These are phyloP conservation scores for Porites cylindrica DNA, from an alignment of 92 coral and sea anemone species.

Conservation along the genomic window DNA sequence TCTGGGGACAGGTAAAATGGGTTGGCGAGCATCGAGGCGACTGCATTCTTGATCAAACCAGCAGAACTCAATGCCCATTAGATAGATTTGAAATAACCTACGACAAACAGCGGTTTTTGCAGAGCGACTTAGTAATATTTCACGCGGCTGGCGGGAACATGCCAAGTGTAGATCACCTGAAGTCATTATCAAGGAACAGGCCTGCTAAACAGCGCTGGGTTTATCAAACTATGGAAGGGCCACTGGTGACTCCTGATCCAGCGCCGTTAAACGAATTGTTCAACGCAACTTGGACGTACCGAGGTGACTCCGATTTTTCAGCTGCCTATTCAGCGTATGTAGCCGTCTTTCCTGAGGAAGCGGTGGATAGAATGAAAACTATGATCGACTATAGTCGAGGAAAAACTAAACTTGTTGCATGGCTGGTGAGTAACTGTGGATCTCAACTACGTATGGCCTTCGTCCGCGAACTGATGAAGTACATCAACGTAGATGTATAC, in stretches of 20 bases:
- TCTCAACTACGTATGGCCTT: slow-evolving; percentile 52
- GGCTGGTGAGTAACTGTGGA: slow-evolving; percentile 92
- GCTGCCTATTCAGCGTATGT: slow-evolving; percentile 74
- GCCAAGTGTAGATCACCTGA: slow-evolving; percentile 51
- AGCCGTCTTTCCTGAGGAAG: slow-evolving; percentile 26
- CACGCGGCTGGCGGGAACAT: slow-evolving; percentile 78
- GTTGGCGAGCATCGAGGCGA: slow-evolving; percentile 19
- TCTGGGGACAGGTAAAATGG: slow-evolving; percentile 1
- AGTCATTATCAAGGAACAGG: slow-evolving; percentile 40
- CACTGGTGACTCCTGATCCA: slow-evolving; percentile 58
- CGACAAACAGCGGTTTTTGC: slow-evolving; percentile 62
- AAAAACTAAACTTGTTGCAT: slow-evolving; percentile 80
- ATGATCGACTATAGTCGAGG: slow-evolving; percentile 56
- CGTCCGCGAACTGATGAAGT: slow-evolving; percentile 55
- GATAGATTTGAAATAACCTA: slow-evolving; percentile 77
- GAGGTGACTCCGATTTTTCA: slow-evolving; percentile 84
- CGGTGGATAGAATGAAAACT: background rate
- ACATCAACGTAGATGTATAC: slow-evolving; percentile 70
- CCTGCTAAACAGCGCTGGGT: slow-evolving; percentile 76
- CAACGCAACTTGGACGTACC: slow-evolving; percentile 91
- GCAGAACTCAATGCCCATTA: slow-evolving; percentile 58
- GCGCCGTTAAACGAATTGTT: slow-evolving; percentile 63
- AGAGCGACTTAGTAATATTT: slow-evolving; percentile 83
- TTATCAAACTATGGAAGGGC: slow-evolving; percentile 83
- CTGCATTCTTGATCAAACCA: slow-evolving; percentile 8